phyloP scores from a whole-genome alignment of 2,888 invertebrate species.

The Crossocerus cetratus region DNA sequence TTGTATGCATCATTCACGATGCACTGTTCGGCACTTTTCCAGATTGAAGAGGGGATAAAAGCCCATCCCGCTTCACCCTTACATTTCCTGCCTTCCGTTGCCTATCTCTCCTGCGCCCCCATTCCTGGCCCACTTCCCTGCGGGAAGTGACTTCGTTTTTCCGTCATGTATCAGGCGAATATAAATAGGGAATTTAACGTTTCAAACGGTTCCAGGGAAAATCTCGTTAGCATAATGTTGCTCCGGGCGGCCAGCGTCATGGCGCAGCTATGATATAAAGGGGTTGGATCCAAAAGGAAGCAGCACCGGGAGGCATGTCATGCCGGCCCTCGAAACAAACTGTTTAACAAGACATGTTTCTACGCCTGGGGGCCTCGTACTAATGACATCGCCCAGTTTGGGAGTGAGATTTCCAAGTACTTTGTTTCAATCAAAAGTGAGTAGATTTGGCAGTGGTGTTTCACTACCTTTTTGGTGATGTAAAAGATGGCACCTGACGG shows the following conservation, averaged over 20 bases:
- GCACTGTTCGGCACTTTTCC: constrained; percentile 37
- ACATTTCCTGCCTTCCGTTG: constrained; percentile 3
- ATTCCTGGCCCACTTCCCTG: constrained; percentile 4
- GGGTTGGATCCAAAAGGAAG: constrained; percentile 23
- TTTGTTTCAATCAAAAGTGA: too few species aligned
- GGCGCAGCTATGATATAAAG: constrained; percentile 24
- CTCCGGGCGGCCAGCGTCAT: constrained; percentile 15
- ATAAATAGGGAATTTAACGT: constrained; percentile 69
- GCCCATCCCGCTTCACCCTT: constrained; percentile 6
- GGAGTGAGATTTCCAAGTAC: too few species aligned
- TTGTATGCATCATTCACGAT: constrained; percentile 29
- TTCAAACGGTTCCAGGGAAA: constrained; percentile 51
- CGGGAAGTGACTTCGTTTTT: constrained; percentile 38
- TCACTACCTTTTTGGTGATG: too few species aligned
- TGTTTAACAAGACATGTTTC: neutral
- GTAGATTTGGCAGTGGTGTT: too few species aligned
- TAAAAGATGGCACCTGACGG: too few species aligned
- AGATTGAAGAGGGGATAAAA: constrained; percentile 21
- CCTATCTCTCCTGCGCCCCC: neutral
- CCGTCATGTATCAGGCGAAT: constrained; percentile 58
- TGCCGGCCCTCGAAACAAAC: neutral
- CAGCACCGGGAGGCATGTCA: constrained; percentile 12
- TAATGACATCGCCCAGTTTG: too few species aligned
- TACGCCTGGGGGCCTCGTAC: too few species aligned
- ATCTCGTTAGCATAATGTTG: constrained; percentile 63